Conservation (phyloP, 2,113 vertebrate genomes). For the Notarius lentiginosus region DNA sequence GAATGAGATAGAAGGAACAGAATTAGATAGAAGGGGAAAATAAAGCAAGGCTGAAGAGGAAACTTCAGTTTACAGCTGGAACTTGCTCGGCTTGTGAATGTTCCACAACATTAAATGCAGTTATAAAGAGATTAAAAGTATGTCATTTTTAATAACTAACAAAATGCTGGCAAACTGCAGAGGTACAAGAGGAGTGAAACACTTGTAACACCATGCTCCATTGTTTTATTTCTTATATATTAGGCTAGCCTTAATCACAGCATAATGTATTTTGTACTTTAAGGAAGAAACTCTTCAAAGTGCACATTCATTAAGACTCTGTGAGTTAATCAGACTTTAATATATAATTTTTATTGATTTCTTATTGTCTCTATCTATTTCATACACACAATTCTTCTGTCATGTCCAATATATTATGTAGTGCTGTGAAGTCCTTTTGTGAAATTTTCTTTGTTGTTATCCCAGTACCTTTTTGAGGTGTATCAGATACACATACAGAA, state of each 20-base stretch:
- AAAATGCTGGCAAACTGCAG: background rate
- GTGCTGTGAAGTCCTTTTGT: constrained; percentile 19
- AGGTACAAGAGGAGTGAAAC: background rate
- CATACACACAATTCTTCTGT: background rate
- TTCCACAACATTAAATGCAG: too few species aligned
- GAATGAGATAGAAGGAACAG: too few species aligned
- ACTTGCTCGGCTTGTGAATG: too few species aligned
- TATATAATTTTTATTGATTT: background rate
- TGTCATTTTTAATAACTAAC: too few species aligned
- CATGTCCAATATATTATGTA: constrained; percentile 25
- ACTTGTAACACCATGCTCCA: background rate
- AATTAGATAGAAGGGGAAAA: too few species aligned
- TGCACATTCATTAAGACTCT: background rate
- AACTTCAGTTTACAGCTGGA: too few species aligned
- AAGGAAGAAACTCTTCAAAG: background rate
- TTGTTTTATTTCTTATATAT: too few species aligned
- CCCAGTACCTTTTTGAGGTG: background rate
- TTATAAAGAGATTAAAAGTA: too few species aligned
- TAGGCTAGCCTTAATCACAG: background rate
- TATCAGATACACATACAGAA: background rate
- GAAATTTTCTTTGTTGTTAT: constrained; percentile 17
- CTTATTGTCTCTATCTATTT: background rate
- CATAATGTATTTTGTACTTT: background rate
- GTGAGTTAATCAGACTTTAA: background rate
- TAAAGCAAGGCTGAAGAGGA: too few species aligned